Evolutionary conservation across 2,113 vertebrate genomes (phyloP), one percentile per base, ranked within the genome.

Genomic region (Litocranius walleri): DNA sequence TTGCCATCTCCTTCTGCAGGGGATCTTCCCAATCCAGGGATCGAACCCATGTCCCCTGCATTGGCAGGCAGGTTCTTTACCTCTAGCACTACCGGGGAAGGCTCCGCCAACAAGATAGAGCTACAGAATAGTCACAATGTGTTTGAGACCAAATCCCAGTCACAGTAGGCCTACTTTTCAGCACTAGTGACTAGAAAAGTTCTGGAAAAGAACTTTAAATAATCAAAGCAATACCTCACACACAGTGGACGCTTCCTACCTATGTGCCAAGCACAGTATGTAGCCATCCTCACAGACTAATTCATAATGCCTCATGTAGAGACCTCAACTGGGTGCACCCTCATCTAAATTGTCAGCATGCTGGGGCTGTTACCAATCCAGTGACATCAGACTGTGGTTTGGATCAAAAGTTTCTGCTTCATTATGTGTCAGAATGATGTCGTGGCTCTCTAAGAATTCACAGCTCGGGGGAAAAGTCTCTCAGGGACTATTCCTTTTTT

Each of bases 381-480:
- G 21, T 90, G 64, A 90, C 74, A 92, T 33, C 54, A 90, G 62
- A 88, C 17, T 43, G 57, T 81, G n/a, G 36, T 59, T 91, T 27
- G 40, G 15, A 95, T 94, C 52, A 67, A 96, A 94, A 95, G 45
- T 36, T 96, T 94, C 81, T 85, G 50, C 80, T 87, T 97, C 81
- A 56, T 52, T 77, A 77, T 54, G 33, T 56, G 87, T 40, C 23
- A 62, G 78, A 33, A 90, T 36, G 45, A 74, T 91, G 15, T 13
- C 7, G 50, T 40, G 56, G 50, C 62, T 97, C 84, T 90, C 90
- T 95, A 96, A 98, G 94, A 96, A 97, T 81, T 91, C 80, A 48
- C 29, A 95, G 14, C 43, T 88, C 3, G 10, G 50, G 61, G 52
- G 50, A 6, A 30, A 92, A 59, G 7, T 95, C 48, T 94, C 48